Evolutionary conservation across 2,888 invertebrate genomes (phyloP).

Genomic region (Neria commutata): DNA sequence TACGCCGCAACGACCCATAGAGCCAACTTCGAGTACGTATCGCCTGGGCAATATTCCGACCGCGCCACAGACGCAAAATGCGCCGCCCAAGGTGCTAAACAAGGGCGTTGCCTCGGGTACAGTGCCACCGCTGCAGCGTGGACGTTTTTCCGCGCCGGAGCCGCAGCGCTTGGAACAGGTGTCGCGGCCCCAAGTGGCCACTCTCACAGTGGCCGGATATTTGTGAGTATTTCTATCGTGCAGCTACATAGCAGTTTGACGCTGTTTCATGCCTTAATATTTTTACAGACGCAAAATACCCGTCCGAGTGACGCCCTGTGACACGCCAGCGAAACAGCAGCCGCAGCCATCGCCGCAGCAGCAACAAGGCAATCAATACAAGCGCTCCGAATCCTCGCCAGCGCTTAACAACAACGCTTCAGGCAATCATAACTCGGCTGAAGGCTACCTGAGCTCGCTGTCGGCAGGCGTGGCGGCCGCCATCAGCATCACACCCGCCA

Average conservation of each 20-base stretch:
- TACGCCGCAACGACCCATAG: constrained; percentile 63
- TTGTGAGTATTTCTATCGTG: constrained; percentile 14
- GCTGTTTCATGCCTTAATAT: background rate
- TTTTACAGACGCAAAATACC: constrained; percentile 8
- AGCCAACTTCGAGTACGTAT: constrained; percentile 21
- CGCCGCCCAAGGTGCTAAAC: constrained; percentile 26
- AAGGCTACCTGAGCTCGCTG: constrained; percentile 34
- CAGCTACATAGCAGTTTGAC: constrained; percentile 18
- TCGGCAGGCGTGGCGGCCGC: constrained; percentile 27
- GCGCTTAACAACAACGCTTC: background rate
- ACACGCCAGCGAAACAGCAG: constrained; percentile 3
- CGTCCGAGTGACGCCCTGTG: constrained; percentile 36
- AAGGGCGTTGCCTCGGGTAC: constrained; percentile 17
- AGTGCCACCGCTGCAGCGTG: background rate
- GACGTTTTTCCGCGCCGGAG: background rate
- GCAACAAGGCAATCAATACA: too few species aligned
- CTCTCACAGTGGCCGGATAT: too few species aligned
- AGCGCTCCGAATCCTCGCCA: constrained; percentile 26
- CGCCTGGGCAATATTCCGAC: constrained; percentile 8
- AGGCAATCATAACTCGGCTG: constrained; percentile 4
- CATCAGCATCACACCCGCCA: constrained; percentile 44
- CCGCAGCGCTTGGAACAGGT: constrained; percentile 27
- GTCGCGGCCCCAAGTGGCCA: constrained; percentile 8
- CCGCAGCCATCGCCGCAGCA: constrained; percentile 18
- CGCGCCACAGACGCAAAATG: background rate